These are phyloP conservation scores for Apis laboriosa DNA, from an alignment of 1,140 invertebrate species.

Conservation along the genomic window DNA sequence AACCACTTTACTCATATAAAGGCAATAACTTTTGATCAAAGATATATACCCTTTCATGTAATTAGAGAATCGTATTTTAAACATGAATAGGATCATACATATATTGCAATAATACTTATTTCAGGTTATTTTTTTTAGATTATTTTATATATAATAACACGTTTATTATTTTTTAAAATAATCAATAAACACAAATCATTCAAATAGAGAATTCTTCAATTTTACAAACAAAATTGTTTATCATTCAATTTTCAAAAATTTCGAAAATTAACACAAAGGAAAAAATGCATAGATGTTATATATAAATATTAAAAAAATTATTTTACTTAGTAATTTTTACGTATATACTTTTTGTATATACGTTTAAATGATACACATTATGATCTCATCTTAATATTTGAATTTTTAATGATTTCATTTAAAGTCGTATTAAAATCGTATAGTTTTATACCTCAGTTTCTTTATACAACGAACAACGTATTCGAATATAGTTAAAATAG, in stretches of 20 bases:
- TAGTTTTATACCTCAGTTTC: not conserved
- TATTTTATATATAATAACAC: not conserved
- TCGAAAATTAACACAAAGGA: not conserved
- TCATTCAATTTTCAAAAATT: constrained; percentile 1
- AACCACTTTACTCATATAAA: not conserved
- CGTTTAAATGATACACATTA: constrained; percentile 6
- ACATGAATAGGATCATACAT: not conserved
- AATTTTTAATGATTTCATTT: not conserved
- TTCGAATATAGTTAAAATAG: constrained; percentile 41
- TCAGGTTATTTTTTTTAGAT: not conserved
- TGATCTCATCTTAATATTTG: not conserved
- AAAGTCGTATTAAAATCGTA: not conserved
- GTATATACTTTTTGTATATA: not conserved
- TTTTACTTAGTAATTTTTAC: not conserved
- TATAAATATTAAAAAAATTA: not conserved
- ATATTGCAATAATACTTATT: not conserved
- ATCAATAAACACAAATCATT: not conserved
- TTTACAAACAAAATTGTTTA: not conserved
- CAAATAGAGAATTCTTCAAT: not conserved
- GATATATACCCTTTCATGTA: not conserved
- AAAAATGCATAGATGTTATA: no score
- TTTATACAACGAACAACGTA: not conserved
- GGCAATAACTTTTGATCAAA: constrained; percentile 10
- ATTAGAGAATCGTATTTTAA: constrained; percentile 18
- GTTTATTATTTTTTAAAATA: not conserved